Conservation (phyloP, 2,888 invertebrate genomes). For the Boloria euphrosyne region DNA sequence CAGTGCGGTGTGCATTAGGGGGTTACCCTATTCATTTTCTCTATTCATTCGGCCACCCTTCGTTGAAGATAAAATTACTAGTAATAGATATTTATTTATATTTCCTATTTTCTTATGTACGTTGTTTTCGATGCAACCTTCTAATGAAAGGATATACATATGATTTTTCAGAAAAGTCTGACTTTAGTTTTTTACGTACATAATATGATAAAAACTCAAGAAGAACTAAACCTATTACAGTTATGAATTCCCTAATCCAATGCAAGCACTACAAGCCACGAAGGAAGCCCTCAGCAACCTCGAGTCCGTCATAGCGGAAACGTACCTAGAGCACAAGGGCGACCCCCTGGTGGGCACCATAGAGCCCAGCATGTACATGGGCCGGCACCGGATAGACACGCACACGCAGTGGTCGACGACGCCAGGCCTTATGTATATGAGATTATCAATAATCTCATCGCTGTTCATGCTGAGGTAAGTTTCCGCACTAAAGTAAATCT, state of each 20-base stretch:
- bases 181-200: too few species aligned
- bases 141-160: constrained; percentile 6
- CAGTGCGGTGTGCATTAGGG: constrained; percentile 47
- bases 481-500: neutral
- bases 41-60: constrained; percentile 63
- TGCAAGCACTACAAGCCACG: constrained; percentile 86
- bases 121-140: constrained; percentile 9
- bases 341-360: constrained; percentile 98
- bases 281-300: constrained; percentile 84
- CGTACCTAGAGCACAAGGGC: constrained; percentile 93
- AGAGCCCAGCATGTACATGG: constrained; percentile 97
- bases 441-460: constrained; percentile 90
- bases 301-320: constrained; percentile 87
- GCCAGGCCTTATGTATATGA: constrained; percentile 94
- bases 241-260: constrained; percentile 89
- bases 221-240: constrained; percentile 50
- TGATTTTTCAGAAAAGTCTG: neutral
- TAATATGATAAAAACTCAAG: too few species aligned
- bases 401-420: constrained; percentile 88
- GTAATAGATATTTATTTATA: constrained; percentile 34
- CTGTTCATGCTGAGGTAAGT: constrained; percentile 88
- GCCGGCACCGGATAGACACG: constrained; percentile 92
- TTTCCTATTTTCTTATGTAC: constrained; percentile 31
- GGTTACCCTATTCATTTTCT: constrained; percentile 63
- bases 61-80: constrained; percentile 33